A percentile compares a stretch with the other conserved stretches of the same genome.
These are phyloP conservation scores for Diogma glabrata DNA, from an alignment of 2,888 invertebrate genomes.

Conservation along the genomic window DNA sequence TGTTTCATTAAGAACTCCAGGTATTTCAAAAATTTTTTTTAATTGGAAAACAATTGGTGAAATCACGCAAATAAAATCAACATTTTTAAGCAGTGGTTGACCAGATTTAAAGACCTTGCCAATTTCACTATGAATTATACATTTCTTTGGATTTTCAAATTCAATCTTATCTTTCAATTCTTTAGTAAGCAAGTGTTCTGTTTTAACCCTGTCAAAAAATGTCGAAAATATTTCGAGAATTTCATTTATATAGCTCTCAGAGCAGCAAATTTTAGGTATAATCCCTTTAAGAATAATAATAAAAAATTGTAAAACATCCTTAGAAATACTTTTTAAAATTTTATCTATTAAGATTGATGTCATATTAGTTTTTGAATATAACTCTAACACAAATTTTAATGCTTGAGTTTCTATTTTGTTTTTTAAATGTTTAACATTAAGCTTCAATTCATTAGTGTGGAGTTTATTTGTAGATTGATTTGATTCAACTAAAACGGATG, in stretches of 20 bases:
- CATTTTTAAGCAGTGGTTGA: neutral
- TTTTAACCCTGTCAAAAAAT: neutral
- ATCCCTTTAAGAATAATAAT: neutral
- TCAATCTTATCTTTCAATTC: neutral
- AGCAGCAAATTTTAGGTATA: neutral
- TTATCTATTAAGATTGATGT: neutral
- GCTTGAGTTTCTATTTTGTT: neutral
- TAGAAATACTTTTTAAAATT: neutral
- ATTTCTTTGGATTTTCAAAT: neutral
- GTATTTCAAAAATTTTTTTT: neutral
- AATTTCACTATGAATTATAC: neutral
- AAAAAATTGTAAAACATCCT: neutral
- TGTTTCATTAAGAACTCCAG: neutral
- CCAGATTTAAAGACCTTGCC: neutral
- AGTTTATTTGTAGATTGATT: too few species aligned
- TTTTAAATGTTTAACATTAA: neutral
- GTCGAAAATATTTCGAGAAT: neutral
- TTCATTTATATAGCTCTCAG: neutral
- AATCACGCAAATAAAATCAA: neutral
- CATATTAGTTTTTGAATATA: conserved; percentile 1
- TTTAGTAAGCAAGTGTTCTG: neutral
- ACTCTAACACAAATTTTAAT: neutral
- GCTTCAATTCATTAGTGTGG: neutral
- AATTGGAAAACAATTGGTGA: neutral
- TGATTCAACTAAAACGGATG: too few species aligned